Evolutionary conservation across 2,797 vertebrate genomes (phyloP), one percentile per base, ranked within the genome.

Genomic region (Leontocebus nigricollis): DNA sequence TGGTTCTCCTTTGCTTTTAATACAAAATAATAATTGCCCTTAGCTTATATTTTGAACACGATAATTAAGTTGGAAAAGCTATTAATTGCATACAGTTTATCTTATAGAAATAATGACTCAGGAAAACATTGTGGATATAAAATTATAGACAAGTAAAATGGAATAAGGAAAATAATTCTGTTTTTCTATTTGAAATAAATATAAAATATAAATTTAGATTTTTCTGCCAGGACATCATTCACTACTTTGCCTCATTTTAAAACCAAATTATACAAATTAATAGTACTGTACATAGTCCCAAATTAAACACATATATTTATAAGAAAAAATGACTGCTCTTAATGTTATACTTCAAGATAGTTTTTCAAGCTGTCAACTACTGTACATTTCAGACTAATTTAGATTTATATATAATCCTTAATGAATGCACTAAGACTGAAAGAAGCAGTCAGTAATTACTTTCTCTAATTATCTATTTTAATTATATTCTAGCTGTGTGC

Each of bases 381-480:
- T 92, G 24, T 94, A 94, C 52, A 94, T 95, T 97, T 95, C 90
- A 87, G 46, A 26, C 30, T 94, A 95, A 97, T 95, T 96, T 94
- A 90, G 89, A 96, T 70, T 95, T 96, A 94, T 93, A 89, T 93
- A 73, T 94, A 96, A 94, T 92, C 57, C 39, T 97, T 96, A 97
- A 94, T 97, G 91, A 97, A 96, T 96, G 94, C 94, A n/a, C 86
- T 89, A 95, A 4, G 46, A 87, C 72, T 90, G 86, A 97, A 96
- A 93, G 92, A 88, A 95, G 92, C 87, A 93, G 44, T 90, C 75
- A 81, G 83, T 96, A 97, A 98, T 97, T 96, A 92, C 93, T 89
- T 97, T 96, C 88, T 81, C 48, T 93, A 93, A 96, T 96, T 96
- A 96, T 93, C 93, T 93, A 73, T 96, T 96, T 96, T 96, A 95